These are phyloP conservation scores for Turritopsis rubra DNA, from an alignment of 30 jellyfish, hydroid and myxozoan species.

Conservation along the genomic window DNA sequence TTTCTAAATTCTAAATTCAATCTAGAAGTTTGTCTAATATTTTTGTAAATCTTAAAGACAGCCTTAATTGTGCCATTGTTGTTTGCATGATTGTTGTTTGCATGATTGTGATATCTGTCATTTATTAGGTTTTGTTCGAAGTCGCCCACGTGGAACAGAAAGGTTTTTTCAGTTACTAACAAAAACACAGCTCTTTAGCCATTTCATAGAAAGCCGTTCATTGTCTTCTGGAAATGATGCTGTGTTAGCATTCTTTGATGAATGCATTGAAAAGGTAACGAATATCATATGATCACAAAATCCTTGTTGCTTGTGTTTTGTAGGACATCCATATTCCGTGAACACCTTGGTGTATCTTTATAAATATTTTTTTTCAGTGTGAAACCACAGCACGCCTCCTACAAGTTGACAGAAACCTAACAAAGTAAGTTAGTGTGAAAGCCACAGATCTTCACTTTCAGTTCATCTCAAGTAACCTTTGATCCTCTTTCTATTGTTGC, in stretches of 20 bases:
- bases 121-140: constrained; percentile 62
- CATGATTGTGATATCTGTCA: background rate
- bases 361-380: constrained; percentile 43
- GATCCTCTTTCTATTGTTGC: background rate
- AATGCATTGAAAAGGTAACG: constrained; percentile 76
- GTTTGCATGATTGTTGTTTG: background rate
- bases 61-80: too few species aligned
- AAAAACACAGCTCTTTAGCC: constrained; percentile 80
- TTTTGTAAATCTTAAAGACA: too few species aligned
- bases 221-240: constrained; percentile 72
- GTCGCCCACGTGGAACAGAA: constrained; percentile 94
- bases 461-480: background rate
- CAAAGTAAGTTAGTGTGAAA: constrained; percentile 27
- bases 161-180: constrained; percentile 53
- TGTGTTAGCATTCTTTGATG: constrained; percentile 86
- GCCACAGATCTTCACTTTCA: background rate
- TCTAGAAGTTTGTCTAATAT: too few species aligned
- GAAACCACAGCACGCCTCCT: constrained; percentile 61
- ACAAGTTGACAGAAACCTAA: constrained; percentile 31
- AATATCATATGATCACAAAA: background rate
- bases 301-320: background rate
- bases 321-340: background rate
- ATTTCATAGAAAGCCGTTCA: constrained; percentile 80
- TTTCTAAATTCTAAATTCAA: background rate
- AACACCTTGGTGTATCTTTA: background rate